Evolutionary conservation across 2,113 vertebrate genomes (phyloP).

Genomic region (Aegotheles bennettii): DNA sequence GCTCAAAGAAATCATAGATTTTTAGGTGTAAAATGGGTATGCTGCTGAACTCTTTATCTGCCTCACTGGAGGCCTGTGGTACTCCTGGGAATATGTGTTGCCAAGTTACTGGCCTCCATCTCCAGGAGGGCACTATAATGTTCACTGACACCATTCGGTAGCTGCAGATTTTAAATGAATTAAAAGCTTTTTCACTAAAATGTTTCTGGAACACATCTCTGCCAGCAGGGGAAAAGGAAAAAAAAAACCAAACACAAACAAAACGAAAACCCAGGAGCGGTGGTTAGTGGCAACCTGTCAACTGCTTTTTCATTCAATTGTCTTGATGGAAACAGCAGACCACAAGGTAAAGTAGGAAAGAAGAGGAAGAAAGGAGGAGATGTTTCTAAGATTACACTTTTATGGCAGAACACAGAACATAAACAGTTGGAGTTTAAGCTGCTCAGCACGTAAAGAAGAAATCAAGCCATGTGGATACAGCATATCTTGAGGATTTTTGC

Average conservation of each 20-base stretch:
- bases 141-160: slow-evolving; percentile 29
- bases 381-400: neutral
- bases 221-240: neutral
- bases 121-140: slow-evolving; percentile 46
- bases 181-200: slow-evolving; percentile 57
- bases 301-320: neutral
- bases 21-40: neutral
- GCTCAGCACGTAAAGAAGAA: neutral
- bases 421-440: neutral
- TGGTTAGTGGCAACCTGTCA: neutral
- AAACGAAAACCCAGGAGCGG: neutral
- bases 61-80: slow-evolving; percentile 23
- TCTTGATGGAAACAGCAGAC: neutral
- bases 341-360: neutral
- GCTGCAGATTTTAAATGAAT: slow-evolving; percentile 54
- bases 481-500: neutral
- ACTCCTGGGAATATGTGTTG: slow-evolving; percentile 42
- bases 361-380: neutral
- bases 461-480: neutral
- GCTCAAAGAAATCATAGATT: neutral
- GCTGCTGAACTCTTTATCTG: neutral
- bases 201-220: slow-evolving; percentile 22
- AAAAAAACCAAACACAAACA: neutral
- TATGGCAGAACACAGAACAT: neutral
- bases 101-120: slow-evolving; percentile 51